Percentiles rank a stretch among this genome's conserved stretches.
Conservation (phyloP, 2,888 invertebrate genomes). For the Loripinus fragilis region DNA sequence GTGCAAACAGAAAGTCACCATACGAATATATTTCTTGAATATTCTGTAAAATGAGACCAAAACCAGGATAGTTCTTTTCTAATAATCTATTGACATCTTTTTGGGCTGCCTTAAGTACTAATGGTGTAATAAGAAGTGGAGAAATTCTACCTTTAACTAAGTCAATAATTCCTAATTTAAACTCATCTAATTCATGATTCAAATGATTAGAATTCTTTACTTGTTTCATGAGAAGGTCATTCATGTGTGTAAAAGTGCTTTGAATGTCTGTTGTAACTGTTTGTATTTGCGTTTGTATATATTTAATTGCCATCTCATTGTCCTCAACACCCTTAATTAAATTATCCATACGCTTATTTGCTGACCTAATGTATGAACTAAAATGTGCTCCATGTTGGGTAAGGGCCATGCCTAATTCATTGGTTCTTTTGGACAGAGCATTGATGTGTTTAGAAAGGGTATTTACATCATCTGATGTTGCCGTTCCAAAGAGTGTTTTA, state of each 20-base stretch:
- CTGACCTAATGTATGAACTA: no score
- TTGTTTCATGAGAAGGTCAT: background rate
- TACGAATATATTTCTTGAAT: slow-evolving; percentile 21
- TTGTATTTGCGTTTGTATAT: background rate
- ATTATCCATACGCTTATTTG: slow-evolving; percentile 30
- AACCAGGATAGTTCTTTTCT: slow-evolving; percentile 28
- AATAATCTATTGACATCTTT: slow-evolving; percentile 24
- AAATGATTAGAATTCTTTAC: background rate
- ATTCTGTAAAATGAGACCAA: background rate
- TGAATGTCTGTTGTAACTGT: background rate
- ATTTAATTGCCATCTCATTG: slow-evolving; percentile 18
- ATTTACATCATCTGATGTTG: slow-evolving; percentile 40
- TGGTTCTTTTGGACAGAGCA: background rate
- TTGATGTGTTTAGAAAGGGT: slow-evolving; percentile 27
- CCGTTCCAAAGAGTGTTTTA: slow-evolving; percentile 27
- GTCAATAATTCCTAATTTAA: background rate
- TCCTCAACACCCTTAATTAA: background rate
- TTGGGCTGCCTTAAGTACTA: background rate
- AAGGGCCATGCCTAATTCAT: background rate
- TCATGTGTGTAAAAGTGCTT: background rate
- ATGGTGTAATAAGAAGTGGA: slow-evolving; percentile 1
- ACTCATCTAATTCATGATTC: background rate
- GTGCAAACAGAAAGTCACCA: slow-evolving; percentile 33
- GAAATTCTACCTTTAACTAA: background rate
- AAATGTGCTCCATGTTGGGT: no score